Percentiles rank a stretch among this genome's conserved stretches.
Conservation (phyloP, 2,888 invertebrate species). For the Melipona bicolor region DNA sequence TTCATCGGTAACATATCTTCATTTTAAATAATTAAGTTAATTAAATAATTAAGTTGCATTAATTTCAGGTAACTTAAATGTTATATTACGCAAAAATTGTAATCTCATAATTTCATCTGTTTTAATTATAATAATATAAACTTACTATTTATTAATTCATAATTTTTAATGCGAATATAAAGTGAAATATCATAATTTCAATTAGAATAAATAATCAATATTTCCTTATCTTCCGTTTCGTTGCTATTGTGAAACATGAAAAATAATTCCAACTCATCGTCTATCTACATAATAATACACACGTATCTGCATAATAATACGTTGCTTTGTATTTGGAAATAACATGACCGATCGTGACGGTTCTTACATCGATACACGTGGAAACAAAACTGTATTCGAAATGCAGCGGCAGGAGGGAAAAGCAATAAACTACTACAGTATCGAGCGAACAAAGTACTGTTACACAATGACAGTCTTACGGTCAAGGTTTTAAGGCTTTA, state of each 20-base stretch:
- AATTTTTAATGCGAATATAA: no score
- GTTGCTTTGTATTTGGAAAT: background rate
- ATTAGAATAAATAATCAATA: background rate
- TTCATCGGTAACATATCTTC: no score
- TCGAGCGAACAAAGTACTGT: constrained; percentile 18
- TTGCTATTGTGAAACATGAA: no score
- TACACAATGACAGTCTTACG: constrained; percentile 47
- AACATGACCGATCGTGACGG: constrained; percentile 5
- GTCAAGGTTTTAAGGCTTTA: constrained; percentile 58
- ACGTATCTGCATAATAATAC: background rate
- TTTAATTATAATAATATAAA: no score
- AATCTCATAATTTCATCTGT: no score
- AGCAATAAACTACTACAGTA: background rate
- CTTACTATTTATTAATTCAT: no score
- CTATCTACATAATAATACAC: background rate
- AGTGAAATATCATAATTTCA: background rate
- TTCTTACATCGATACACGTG: background rate
- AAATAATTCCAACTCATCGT: background rate
- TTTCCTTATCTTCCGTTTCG: background rate
- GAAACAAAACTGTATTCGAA: constrained; percentile 24
- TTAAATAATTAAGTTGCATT: no score
- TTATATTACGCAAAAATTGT: no score
- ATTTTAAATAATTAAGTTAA: no score
- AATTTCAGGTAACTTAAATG: no score
- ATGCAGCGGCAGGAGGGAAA: background rate